Base-by-base conservation (phyloP, 2,113 vertebrate genomes). In the Psilopogon haemacephalus region DNA sequence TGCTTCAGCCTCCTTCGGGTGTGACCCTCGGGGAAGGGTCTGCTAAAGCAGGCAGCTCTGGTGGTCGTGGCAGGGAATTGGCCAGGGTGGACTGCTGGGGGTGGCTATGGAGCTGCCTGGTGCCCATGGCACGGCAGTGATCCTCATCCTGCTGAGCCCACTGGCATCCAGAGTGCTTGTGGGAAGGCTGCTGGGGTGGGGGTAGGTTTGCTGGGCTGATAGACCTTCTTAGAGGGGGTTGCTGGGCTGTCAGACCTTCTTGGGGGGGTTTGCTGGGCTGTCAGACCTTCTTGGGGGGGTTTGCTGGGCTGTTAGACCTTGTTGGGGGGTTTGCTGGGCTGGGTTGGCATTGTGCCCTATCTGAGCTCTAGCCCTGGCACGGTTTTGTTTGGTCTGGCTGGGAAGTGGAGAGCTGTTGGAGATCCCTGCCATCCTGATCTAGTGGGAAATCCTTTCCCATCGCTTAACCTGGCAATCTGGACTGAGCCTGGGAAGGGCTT, bases 341-440 rank as follows among this genome's bases (percentile, higher is more conserved):
- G 76, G 77, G 86, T 69, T 95, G 93, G 95, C 91, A 15, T 0
- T 0, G 2, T 2, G 92, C 92, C 87, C 73, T 7, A 4, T 77
- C 81, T 20, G 84, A 77, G 84, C 93, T 37, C 71, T 68, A 60
- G 64, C 42, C 80, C 84, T 93, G 95, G 92, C 92, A 64, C 35
- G 1, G 1, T 5, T 26, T 63, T 6, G 0, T 58, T 3, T 26
- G 8, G 6, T 24, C 56, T 68, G 78, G 71, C 42, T 58, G 1
- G 67, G 63, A 56, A 56, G 6, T 5, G 15, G 71, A 71, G 62
- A 30, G 44, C 86, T 8, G 15, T 2, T 52, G 0, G 4, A 30
- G 59, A 38, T 60, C 70, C 54, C 85, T 93, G 94, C 85, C 88
- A 82, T 5, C 67, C 90, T 87, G 33, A 42, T 72, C 54, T 8